phyloP scores from a whole-genome alignment of 2,797 vertebrate species.

The Anabacerthia variegaticeps region DNA sequence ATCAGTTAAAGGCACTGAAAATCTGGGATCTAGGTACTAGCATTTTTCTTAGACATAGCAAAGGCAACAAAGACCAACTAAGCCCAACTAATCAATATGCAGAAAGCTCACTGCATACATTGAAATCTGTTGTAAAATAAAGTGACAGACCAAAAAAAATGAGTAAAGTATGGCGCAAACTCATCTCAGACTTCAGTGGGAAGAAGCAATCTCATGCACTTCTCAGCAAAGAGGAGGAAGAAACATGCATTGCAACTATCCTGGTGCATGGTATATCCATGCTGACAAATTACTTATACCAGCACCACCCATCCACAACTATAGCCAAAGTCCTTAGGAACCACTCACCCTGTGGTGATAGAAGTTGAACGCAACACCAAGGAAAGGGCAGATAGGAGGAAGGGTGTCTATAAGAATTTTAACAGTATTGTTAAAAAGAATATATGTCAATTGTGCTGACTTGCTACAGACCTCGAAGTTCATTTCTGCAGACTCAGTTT shows the following conservation, averaged over 20 bases:
- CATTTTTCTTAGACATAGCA: neutral
- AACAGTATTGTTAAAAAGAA: neutral
- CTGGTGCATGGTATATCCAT: neutral
- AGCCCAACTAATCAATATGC: neutral
- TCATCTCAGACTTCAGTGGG: neutral
- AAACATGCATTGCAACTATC: accelerated
- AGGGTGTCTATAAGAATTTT: neutral
- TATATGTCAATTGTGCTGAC: neutral
- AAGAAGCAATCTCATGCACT: neutral
- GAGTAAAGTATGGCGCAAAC: neutral
- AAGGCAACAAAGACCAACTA: neutral
- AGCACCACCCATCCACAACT: neutral
- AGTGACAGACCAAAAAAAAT: neutral
- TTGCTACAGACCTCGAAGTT: neutral
- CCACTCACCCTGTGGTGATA: accelerated
- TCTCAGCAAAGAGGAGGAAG: neutral
- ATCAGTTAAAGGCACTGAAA: neutral
- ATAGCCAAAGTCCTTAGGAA: neutral
- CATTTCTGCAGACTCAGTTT: neutral
- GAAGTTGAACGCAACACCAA: neutral
- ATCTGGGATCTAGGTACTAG: neutral
- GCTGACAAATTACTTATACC: neutral
- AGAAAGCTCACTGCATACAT: neutral
- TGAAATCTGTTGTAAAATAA: neutral
- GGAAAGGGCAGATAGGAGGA: neutral